These are phyloP conservation scores for Dryoscopus gambensis DNA, from an alignment of 2,113 vertebrate genomes.

Conservation along the genomic window DNA sequence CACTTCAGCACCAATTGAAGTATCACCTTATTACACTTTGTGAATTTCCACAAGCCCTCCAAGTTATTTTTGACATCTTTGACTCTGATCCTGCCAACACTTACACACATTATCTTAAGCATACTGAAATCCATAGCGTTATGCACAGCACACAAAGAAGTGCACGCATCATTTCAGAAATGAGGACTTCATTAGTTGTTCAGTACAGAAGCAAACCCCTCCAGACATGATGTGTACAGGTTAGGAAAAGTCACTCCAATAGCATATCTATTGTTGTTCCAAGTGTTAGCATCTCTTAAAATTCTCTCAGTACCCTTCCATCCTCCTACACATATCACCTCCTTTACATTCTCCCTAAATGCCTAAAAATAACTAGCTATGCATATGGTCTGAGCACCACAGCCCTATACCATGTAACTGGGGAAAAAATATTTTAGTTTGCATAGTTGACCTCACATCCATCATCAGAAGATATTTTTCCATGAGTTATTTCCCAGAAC, in stretches of 20 bases:
- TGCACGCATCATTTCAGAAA: neutral
- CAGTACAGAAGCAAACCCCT: neutral
- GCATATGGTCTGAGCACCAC: slow-evolving; percentile 63
- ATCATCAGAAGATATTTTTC: slow-evolving; percentile 4
- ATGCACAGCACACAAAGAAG: neutral
- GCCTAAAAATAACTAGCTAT: slow-evolving; percentile 58
- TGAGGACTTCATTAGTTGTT: slow-evolving; percentile 4
- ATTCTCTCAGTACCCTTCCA: slow-evolving; percentile 31
- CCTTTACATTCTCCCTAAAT: slow-evolving; percentile 56
- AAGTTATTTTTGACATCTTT: slow-evolving; percentile 61
- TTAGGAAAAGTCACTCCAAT: neutral
- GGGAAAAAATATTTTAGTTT: slow-evolving; percentile 32
- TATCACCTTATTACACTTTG: slow-evolving; percentile 57
- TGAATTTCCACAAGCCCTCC: slow-evolving; percentile 57
- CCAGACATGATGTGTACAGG: neutral
- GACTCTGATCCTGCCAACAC: slow-evolving; percentile 44
- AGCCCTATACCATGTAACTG: slow-evolving; percentile 33
- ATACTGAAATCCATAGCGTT: neutral
- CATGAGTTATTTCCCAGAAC: neutral
- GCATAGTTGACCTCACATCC: slow-evolving; percentile 28
- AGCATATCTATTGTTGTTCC: slow-evolving; percentile 9
- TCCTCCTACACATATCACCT: slow-evolving; percentile 55
- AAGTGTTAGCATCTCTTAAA: slow-evolving; percentile 19
- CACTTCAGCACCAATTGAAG: slow-evolving; percentile 37
- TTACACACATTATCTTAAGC: slow-evolving; percentile 19